phyloP scores from a whole-genome alignment of 2,888 invertebrate species.

The Sarcophaga rosellei region DNA sequence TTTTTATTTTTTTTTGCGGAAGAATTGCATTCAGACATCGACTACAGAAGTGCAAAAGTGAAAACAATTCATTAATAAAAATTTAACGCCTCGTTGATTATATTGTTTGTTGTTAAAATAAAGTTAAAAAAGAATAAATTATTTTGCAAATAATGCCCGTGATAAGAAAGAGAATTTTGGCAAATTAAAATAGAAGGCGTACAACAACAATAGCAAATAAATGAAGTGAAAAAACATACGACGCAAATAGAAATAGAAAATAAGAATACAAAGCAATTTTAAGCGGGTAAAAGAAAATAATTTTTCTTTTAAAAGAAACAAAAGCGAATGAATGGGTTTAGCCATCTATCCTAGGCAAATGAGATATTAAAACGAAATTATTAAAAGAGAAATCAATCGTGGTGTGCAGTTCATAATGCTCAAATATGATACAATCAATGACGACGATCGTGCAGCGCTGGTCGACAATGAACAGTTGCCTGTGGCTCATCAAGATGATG shows the following conservation, averaged over 20 bases:
- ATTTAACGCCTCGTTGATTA: slow-evolving; percentile 61
- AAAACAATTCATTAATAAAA: slow-evolving; percentile 13
- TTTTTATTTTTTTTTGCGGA: slow-evolving; percentile 20
- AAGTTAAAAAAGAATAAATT: slow-evolving; percentile 44
- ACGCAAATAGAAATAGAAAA: slow-evolving; percentile 7
- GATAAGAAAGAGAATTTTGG: slow-evolving; percentile 47
- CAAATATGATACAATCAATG: slow-evolving; percentile 46
- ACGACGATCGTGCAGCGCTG: slow-evolving; percentile 56
- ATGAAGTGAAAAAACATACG: slow-evolving; percentile 6
- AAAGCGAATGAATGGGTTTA: no score
- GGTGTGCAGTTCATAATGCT: slow-evolving; percentile 10
- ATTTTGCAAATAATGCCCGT: not conserved
- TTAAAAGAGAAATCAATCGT: not conserved
- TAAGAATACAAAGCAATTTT: not conserved
- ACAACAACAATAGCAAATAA: slow-evolving; percentile 3
- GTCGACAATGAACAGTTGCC: slow-evolving; percentile 55
- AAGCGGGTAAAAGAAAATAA: not conserved
- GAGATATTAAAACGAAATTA: not conserved
- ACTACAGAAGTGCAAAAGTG: slow-evolving; percentile 39
- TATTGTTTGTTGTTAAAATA: slow-evolving; percentile 1
- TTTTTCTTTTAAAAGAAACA: not conserved
- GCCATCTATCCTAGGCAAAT: not conserved
- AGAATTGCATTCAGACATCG: slow-evolving; percentile 22
- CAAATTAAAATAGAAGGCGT: not conserved
- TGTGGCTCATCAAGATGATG: not conserved